Conservation (phyloP, 2,888 invertebrate species). For the Hoplodrina blanda region DNA sequence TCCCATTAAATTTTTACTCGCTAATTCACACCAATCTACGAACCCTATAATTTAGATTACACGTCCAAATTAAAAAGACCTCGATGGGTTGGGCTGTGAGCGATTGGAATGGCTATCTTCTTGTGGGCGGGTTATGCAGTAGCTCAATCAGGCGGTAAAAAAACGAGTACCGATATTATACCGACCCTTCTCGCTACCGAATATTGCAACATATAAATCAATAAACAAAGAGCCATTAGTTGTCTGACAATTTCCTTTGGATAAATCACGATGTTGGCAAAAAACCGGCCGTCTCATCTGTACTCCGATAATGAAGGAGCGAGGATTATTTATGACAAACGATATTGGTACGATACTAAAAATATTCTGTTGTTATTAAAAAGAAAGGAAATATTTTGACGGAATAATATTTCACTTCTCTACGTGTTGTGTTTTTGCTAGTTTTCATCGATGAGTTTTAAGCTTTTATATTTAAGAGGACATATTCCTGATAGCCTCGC, state of each 20-base stretch:
- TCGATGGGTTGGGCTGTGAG: constrained; percentile 37
- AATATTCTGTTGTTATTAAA: constrained; percentile 17
- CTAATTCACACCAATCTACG: constrained; percentile 79
- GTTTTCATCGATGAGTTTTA: neutral
- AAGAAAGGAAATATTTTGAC: constrained; percentile 23
- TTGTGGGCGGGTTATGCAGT: constrained; percentile 76
- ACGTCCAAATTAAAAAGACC: constrained; percentile 73
- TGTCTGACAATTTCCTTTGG: constrained; percentile 89
- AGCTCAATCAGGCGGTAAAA: constrained; percentile 83
- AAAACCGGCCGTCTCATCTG: constrained; percentile 79
- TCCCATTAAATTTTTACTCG: constrained; percentile 83
- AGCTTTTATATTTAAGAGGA: no score
- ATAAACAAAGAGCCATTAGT: constrained; percentile 90
- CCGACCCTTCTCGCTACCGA: constrained; percentile 86
- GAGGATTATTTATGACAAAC: constrained; percentile 68
- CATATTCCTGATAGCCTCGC: no score
- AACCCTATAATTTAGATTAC: constrained; percentile 79
- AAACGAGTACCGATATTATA: constrained; percentile 76
- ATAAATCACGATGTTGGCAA: constrained; percentile 85
- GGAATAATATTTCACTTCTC: neutral
- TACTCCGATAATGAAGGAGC: constrained; percentile 79
- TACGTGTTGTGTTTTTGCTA: neutral
- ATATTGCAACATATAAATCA: constrained; percentile 89
- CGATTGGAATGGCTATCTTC: constrained; percentile 62
- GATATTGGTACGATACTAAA: constrained; percentile 67